A percentile compares a stretch with the other conserved stretches of the same genome.
These are phyloP conservation scores for Hyla sarda DNA, from an alignment of 2,113 vertebrate species.

Conservation along the genomic window DNA sequence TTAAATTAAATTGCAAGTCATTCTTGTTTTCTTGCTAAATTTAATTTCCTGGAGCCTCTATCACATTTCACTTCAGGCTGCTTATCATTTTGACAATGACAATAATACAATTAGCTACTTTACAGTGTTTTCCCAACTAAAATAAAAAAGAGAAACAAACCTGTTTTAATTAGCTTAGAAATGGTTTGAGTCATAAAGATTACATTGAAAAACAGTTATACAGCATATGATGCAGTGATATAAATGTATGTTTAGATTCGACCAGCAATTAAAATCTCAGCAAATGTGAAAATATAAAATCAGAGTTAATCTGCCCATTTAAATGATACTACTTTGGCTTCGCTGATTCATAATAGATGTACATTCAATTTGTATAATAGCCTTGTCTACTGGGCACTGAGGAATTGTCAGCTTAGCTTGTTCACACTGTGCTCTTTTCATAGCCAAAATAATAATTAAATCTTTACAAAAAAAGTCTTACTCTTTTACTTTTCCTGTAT, in stretches of 20 bases:
- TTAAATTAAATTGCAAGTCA: not conserved
- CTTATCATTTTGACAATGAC: conserved; percentile 52
- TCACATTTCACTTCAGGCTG: conserved; percentile 14
- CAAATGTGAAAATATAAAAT: not conserved
- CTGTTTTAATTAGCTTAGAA: conserved; percentile 35
- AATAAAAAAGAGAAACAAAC: not conserved
- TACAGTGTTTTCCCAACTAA: conserved; percentile 16
- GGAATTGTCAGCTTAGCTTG: not conserved
- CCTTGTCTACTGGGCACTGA: not conserved
- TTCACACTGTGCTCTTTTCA: not conserved
- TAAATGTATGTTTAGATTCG: conserved; percentile 9
- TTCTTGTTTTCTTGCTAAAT: conserved; percentile 11
- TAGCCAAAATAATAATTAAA: not conserved
- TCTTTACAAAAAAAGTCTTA: too few species aligned
- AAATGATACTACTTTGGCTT: not conserved
- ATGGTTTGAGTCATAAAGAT: conserved; percentile 17
- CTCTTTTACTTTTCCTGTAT: too few species aligned
- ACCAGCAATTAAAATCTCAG: not conserved
- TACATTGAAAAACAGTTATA: not conserved
- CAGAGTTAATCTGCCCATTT: not conserved
- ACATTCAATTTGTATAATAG: conserved; percentile 21
- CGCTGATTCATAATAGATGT: not conserved
- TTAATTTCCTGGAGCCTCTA: conserved; percentile 33
- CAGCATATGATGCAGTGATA: conserved; percentile 14
- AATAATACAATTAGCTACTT: conserved; percentile 58